phyloP scores from a whole-genome alignment of 2,113 vertebrate genomes.

The Scopus umbretta region DNA sequence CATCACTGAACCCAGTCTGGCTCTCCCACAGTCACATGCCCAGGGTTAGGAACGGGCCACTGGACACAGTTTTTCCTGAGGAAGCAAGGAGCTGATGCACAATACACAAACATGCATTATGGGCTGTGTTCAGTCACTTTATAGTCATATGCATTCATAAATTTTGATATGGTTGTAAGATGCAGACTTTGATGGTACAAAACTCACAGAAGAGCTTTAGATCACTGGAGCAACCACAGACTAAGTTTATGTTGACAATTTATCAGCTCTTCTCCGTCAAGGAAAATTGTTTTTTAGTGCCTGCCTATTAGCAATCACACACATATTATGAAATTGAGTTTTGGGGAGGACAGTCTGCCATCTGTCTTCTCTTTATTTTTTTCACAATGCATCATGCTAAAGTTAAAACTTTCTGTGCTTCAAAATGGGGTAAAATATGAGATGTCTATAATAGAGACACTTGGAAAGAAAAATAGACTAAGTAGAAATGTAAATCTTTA shows the following conservation, averaged over 20 bases:
- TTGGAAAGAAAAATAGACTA: conserved; percentile 64
- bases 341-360: conserved; percentile 69
- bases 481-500: conserved; percentile 54
- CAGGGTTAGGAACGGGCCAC: not conserved
- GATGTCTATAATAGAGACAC: conserved; percentile 45
- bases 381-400: conserved; percentile 50
- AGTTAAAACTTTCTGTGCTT: conserved; percentile 66
- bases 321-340: conserved; percentile 75
- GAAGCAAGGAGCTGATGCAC: conserved; percentile 21
- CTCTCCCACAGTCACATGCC: not conserved
- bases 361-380: conserved; percentile 71
- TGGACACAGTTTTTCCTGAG: not conserved
- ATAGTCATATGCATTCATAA: conserved; percentile 70
- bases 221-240: conserved; percentile 62
- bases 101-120: conserved; percentile 48
- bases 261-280: conserved; percentile 68
- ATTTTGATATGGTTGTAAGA: conserved; percentile 67
- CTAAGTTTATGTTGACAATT: conserved; percentile 74
- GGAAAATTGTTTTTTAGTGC: conserved; percentile 74
- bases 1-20: not conserved
- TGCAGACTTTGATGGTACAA: conserved; percentile 61
- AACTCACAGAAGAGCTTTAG: conserved; percentile 67
- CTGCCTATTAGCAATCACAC: conserved; percentile 74
- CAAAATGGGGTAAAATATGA: conserved; percentile 63
- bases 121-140: conserved; percentile 65